Base-by-base conservation (phyloP, 2,113 vertebrate species). In the Acinonyx jubatus region DNA sequence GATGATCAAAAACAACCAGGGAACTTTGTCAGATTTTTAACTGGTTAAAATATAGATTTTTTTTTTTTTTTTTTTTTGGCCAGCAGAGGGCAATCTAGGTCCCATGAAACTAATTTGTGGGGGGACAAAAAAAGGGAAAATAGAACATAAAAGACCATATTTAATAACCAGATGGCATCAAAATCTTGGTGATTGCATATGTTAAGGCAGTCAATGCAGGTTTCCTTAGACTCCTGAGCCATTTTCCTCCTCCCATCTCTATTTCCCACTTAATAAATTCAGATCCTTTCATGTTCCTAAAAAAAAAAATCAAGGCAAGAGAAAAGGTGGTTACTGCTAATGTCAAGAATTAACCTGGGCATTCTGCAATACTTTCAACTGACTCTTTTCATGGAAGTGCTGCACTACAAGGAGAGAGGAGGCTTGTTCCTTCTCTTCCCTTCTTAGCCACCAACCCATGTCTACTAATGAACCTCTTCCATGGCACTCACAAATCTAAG, bases 11-110 rank as follows among this genome's bases (percentile, higher is more conserved):
- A 95, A 81, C 38, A 6, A 79, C 14, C 33, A 63, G 21, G 41
- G 12, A 66, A 68, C 87, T 57, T 14, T 81, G 52, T 78, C 5
- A 83, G 15, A 63, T 87, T 83, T 94, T 73, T 61, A 93, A 78
- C 73, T 33, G 36, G 74, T 61, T 69, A n/a, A 73, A 50, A 38
- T 16, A 31, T 66, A 33, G 14, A 6, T 36, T 36, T 5, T 29
- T 71, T 45, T 45, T 41, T 41, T 5, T 16, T 3, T 29, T 45
- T 31, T 10, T 18, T 52, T 97, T 78, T 41, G 61, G 19, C 95
- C 97, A 98, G 80, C 65, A 98, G 98, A 97, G 96, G 98, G 97
- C 96, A 96, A 97, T 76, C 55, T 88, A 68, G 52, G 66, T 50
- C 33, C 31, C 92, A 87, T 14, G 4, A 92, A 91, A 92, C 41